Evolutionary conservation across 2,113 vertebrate genomes (phyloP).

Genomic region (Eonycteris spelaea): DNA sequence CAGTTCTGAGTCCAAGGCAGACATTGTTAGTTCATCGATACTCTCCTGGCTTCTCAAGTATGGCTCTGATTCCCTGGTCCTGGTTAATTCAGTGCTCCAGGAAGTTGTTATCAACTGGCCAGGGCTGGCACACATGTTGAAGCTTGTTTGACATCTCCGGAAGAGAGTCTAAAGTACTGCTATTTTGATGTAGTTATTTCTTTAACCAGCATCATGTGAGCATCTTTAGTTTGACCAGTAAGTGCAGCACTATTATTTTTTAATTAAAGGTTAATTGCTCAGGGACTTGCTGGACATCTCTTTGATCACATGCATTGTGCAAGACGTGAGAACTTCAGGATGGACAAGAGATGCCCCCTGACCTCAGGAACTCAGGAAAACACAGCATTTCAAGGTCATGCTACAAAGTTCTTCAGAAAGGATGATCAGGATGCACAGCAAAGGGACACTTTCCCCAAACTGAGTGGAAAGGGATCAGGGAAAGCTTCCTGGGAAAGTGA

Average conservation of each 20-base stretch:
- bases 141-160: background rate
- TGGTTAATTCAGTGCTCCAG: fast-evolving
- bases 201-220: background rate
- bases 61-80: background rate
- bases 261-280: background rate
- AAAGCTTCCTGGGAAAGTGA: background rate
- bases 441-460: background rate
- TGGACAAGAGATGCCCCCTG: background rate
- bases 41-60: background rate
- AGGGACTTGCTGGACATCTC: background rate
- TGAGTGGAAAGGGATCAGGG: background rate
- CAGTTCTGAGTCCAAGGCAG: background rate
- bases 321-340: background rate
- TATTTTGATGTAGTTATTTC: background rate
- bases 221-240: background rate
- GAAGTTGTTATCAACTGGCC: background rate
- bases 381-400: background rate
- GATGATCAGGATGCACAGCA: background rate
- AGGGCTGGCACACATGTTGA: fast-evolving
- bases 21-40: background rate
- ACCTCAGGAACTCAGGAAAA: background rate
- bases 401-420: background rate
- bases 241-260: background rate
- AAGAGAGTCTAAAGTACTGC: background rate
- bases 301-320: background rate